Base-by-base conservation (phyloP, 2,797 vertebrate species). In the Mus caroli region DNA sequence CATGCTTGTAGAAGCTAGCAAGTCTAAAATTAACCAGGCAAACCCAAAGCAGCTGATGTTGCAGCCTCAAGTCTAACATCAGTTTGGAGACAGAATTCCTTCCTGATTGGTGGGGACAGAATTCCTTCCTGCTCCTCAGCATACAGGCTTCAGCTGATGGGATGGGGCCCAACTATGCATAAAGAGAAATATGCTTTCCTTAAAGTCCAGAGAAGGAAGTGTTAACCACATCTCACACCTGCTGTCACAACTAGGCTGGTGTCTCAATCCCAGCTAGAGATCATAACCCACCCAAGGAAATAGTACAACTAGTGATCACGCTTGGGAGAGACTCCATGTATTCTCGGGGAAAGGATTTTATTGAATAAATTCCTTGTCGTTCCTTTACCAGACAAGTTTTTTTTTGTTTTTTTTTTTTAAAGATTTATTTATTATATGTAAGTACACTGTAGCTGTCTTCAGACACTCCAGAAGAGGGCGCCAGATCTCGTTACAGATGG, bases 311-410 rank as follows among this genome's bases (percentile, higher is more conserved):
- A 92, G 78, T 9, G 28, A 15, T 80, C 34, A 54, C 1, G 34
- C 1, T 91, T 17, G 26, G 78, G 86, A 83, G 75, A 67, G 43
- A 83, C 78, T 76, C 40, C 78, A 67, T 86, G 82, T 85, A 64
- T n/a, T 79, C 76, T 64, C 64, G 0, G 92, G 37, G 24, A 56
- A 43, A 91, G 64, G 40, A 34, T 69, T 24, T 76, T 75, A 73
- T 85, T 64, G 43, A 82, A 87, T 40, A 87, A 20, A 31, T 82
- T 82, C 22, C 86, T 75, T 93, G n/a, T 31, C 31, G 69, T 92
- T 77, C 43, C 40, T 67, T 89, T 79, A 87, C 86, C 75, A 78
- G 60, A 22, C 50, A 86, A 91, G 52, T 90, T 86, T 1, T 31
- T 79, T n/a, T n/a, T n/a, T n/a, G n/a, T n/a, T n/a, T n/a, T n/a